Percentiles rank a stretch among this genome's conserved stretches.
phyloP scores from a whole-genome alignment of 2,888 invertebrate genomes.

The Oscheius sp. region DNA sequence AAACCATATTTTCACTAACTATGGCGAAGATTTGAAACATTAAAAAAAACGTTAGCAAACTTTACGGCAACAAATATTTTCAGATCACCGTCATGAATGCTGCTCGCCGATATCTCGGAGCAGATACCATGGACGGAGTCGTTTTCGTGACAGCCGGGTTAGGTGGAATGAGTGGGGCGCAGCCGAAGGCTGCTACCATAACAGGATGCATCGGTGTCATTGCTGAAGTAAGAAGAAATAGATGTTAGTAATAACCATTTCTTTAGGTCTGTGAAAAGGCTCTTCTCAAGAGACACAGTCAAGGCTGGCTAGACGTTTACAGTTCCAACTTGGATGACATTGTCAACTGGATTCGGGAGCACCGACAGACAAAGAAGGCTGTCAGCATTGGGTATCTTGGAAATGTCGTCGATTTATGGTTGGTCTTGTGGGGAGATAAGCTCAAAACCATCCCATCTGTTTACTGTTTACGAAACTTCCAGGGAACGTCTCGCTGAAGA shows the following conservation, averaged over 20 bases:
- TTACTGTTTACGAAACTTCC: slow-evolving; percentile 1
- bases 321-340: slow-evolving; percentile 75
- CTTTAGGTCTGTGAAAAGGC: slow-evolving; percentile 76
- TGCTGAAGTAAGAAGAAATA: slow-evolving; percentile 76
- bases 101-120: slow-evolving; percentile 77
- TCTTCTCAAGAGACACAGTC: slow-evolving; percentile 77
- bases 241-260: background rate
- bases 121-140: slow-evolving; percentile 75
- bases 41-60: background rate
- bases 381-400: slow-evolving; percentile 79
- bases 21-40: background rate
- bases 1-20: too few species aligned
- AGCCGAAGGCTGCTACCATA: slow-evolving; percentile 80
- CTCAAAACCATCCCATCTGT: too few species aligned
- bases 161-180: slow-evolving; percentile 77
- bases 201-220: slow-evolving; percentile 79
- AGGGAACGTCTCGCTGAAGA: slow-evolving; percentile 78
- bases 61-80: background rate
- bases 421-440: slow-evolving; percentile 36
- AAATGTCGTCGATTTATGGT: slow-evolving; percentile 78
- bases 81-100: slow-evolving; percentile 80
- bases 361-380: slow-evolving; percentile 69
- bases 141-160: slow-evolving; percentile 78
- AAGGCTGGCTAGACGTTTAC: slow-evolving; percentile 79
- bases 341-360: slow-evolving; percentile 64